phyloP scores from a whole-genome alignment of 2,113 vertebrate species.

The Notiomystis cincta region DNA sequence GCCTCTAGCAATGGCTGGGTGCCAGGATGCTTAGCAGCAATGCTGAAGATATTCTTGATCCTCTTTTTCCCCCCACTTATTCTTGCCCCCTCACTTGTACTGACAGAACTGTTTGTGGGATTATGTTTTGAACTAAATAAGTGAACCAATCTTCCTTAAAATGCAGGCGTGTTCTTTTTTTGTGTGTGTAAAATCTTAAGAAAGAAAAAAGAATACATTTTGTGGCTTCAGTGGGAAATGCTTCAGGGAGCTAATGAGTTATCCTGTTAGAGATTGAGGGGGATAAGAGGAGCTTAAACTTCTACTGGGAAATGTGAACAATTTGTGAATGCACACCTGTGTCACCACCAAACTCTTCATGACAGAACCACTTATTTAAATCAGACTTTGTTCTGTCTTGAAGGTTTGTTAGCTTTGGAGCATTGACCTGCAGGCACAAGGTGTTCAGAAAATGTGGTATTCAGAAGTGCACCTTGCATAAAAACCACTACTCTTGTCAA shows the following conservation, averaged over 20 bases:
- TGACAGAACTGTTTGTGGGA: background rate
- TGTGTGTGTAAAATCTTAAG: background rate
- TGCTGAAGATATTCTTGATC: background rate
- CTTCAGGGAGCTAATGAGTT: background rate
- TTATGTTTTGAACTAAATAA: background rate
- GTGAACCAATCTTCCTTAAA: background rate
- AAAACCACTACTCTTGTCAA: background rate
- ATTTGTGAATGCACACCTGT: background rate
- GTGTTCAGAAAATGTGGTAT: background rate
- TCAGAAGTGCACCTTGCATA: background rate
- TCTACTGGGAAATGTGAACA: background rate
- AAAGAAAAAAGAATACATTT: background rate
- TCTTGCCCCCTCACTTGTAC: background rate
- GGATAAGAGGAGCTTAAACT: background rate
- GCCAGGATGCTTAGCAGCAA: background rate
- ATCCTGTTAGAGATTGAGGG: background rate
- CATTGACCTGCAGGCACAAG: background rate
- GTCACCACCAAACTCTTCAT: background rate
- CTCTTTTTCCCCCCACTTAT: background rate
- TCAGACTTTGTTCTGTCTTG: background rate
- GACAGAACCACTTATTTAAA: background rate
- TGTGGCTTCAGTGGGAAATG: background rate
- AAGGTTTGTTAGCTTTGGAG: rapidly evolving
- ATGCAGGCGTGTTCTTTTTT: background rate
- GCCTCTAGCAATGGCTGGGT: background rate